Evolutionary conservation across 2,888 invertebrate species (phyloP), one percentile per base, ranked within the genome.

Genomic region (Cinara cedri): DNA sequence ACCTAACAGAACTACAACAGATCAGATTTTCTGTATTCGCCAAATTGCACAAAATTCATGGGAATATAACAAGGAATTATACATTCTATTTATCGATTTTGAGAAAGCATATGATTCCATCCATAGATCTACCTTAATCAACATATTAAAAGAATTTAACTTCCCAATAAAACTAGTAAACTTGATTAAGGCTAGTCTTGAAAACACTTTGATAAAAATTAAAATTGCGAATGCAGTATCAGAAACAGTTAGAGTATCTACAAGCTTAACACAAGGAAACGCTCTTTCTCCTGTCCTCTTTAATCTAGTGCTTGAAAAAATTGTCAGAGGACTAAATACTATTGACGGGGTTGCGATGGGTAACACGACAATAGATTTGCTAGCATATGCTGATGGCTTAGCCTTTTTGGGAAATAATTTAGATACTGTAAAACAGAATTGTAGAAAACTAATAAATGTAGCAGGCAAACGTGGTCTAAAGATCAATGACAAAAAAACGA

Each of bases 231-330:
- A 68, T 34, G 9, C 19, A 49, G 3, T 3, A 54, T 81, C 55
- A 46, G 34, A 72, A 16, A 72, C 75, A 54, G 66, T 81, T 14
- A 54, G 24, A 44, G 65, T 75, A 62, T 68, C 24, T 51, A 49
- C 71, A 24, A 63, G 75, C n/a, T 62, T 70, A 57, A 81, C 63
- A 81, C 81, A 81, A 70, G 71, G 75, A 42, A 70, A 81, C 34
- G 75, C 70, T 21, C 49, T 70, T 9, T 81, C 70, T 19, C 76
- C 63, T 1, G 16, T n/a, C 8, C 54, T 62, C 26, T 81, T 71
- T 66, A 81, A 81, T 24, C 14, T 75, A 49, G 81, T 63, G 21
- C 19, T 81, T n/a, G 70, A 81, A 75, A 72, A 80, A 51, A 80
- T 60, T 19, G 26, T 81, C 42, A 44, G 57, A 60, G 57, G 74